Percentiles rank a stretch among this genome's conserved stretches.
These are phyloP conservation scores for Lissonota sp. DNA, from an alignment of 2,888 invertebrate species.

Conservation along the genomic window DNA sequence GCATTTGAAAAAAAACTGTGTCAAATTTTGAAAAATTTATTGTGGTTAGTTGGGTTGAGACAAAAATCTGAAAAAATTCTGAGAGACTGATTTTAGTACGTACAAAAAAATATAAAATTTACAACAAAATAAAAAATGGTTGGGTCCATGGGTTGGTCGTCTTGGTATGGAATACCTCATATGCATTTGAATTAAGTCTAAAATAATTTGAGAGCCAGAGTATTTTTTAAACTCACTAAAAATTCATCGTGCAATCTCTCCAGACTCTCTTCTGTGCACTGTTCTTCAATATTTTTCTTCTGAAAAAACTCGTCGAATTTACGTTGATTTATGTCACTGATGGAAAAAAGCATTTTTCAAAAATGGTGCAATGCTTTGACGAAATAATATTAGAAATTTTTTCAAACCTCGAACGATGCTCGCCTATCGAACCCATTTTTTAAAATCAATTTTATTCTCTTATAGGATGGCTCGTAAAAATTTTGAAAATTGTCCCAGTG, in stretches of 20 bases:
- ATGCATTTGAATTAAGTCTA: background rate
- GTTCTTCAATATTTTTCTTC: constrained; percentile 71
- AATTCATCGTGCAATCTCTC: constrained; percentile 73
- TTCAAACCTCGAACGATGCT: constrained; percentile 46
- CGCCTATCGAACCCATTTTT: constrained; percentile 43
- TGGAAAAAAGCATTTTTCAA: background rate
- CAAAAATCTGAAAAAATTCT: too few species aligned
- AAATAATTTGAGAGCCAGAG: background rate
- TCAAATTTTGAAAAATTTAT: too few species aligned
- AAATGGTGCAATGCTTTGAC: background rate
- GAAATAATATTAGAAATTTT: background rate
- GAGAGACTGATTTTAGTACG: background rate
- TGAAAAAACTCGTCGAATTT: constrained; percentile 70
- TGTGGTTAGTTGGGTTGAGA: too few species aligned
- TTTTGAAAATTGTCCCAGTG: constrained; percentile 39
- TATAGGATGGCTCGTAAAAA: constrained; percentile 11
- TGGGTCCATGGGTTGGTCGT: too few species aligned
- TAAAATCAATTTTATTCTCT: background rate
- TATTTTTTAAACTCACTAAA: constrained; percentile 66
- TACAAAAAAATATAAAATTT: constrained; percentile 7
- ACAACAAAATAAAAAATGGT: background rate
- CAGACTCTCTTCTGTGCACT: constrained; percentile 74
- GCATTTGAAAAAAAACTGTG: too few species aligned
- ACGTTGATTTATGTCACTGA: constrained; percentile 64
- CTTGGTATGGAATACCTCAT: too few species aligned